These are phyloP conservation scores for Globicephala melas DNA, from an alignment of 2,113 vertebrate species.

Conservation along the genomic window DNA sequence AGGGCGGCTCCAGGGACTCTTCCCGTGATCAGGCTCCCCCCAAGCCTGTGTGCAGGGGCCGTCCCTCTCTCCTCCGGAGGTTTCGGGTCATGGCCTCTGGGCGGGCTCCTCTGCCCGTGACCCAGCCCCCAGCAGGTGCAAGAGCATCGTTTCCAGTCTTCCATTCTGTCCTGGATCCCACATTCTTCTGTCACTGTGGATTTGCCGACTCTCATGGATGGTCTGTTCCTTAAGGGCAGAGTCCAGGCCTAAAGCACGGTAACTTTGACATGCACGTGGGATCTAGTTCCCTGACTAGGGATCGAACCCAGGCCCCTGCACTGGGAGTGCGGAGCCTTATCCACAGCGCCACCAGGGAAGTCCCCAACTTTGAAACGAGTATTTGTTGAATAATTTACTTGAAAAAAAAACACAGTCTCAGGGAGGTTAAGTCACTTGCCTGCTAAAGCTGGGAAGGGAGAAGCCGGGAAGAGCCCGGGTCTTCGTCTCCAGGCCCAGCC, in stretches of 20 bases:
- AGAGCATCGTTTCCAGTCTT: fast-evolving
- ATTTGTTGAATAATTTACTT: neutral
- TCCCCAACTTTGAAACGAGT: no score
- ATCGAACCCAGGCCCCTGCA: no score
- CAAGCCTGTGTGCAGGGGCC: fast-evolving
- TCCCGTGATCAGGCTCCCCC: fast-evolving
- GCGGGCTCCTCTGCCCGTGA: fast-evolving
- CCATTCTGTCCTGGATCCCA: neutral
- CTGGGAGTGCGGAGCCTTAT: no score
- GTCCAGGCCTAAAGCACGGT: fast-evolving
- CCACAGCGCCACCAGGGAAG: no score
- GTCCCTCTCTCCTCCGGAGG: fast-evolving
- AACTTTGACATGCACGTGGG: no score
- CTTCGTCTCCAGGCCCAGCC: fast-evolving
- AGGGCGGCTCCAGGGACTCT: fast-evolving
- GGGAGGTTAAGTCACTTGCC: neutral
- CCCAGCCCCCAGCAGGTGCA: fast-evolving
- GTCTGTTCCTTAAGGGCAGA: no score
- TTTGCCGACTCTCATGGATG: fast-evolving
- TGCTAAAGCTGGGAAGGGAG: no score
- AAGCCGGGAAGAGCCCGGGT: fast-evolving
- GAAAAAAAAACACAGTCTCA: neutral
- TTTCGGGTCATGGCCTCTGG: fast-evolving
- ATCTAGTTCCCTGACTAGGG: no score
- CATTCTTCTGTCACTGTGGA: no score